Percentiles rank a stretch among this genome's conserved stretches.
Evolutionary conservation across 2,797 vertebrate species (phyloP).

Genomic region (Onychomys arenicola): DNA sequence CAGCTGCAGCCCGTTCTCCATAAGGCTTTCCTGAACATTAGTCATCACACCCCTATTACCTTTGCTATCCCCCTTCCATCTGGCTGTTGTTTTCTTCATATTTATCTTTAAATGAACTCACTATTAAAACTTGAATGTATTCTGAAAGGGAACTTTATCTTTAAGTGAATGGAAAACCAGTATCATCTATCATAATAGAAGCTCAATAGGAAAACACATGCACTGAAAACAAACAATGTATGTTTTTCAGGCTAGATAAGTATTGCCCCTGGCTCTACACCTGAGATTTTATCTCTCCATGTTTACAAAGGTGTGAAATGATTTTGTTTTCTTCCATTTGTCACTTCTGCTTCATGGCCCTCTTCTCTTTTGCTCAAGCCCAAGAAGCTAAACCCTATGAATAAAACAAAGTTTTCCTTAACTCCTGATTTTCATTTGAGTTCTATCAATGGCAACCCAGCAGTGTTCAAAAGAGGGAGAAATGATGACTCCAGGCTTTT

Average conservation of each 20-base stretch:
- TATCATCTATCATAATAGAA: conserved; percentile 72
- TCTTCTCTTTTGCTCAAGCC: background rate
- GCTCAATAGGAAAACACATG: conserved; percentile 53
- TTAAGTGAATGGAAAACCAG: conserved; percentile 71
- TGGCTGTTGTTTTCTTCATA: conserved; percentile 45
- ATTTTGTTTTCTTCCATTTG: background rate
- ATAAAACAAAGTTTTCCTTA: background rate
- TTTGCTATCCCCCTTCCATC: background rate
- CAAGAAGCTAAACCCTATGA: background rate
- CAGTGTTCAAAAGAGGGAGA: background rate
- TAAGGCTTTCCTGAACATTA: background rate
- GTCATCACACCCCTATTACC: conserved; percentile 31
- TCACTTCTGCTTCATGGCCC: background rate
- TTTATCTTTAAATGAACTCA: conserved; percentile 69
- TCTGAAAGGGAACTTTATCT: conserved; percentile 72
- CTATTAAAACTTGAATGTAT: conserved; percentile 55
- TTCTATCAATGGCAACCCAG: background rate
- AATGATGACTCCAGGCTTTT: background rate
- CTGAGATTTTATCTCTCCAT: background rate
- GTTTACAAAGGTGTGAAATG: background rate
- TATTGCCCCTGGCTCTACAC: background rate
- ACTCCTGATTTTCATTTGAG: background rate
- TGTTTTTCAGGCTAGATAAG: conserved; percentile 5
- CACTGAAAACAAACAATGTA: conserved; percentile 39
- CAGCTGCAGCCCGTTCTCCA: background rate